Evolutionary conservation across 37 sponge, comb jelly and placozoan genomes (phyloP).

Genomic region (Diacarnus erythraeanus): DNA sequence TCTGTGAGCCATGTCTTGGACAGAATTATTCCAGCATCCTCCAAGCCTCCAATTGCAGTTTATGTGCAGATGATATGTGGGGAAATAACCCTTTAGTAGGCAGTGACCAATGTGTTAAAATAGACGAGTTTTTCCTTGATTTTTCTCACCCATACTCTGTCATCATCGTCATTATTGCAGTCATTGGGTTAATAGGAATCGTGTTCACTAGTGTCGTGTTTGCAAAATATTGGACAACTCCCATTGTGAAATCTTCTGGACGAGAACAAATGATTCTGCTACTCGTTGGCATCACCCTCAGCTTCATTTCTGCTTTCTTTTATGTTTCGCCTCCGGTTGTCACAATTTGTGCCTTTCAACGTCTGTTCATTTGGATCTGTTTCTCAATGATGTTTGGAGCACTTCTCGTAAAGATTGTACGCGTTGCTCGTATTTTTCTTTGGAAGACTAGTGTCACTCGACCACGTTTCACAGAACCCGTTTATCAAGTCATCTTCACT

Average conservation of each 20-base stretch:
- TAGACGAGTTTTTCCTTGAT: conserved; percentile 13
- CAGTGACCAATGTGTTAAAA: conserved; percentile 41
- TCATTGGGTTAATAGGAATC: conserved; percentile 40
- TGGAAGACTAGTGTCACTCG: neutral
- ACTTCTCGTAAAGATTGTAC: conserved; percentile 76
- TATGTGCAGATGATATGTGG: conserved; percentile 61
- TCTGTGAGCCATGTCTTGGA: conserved; percentile 66
- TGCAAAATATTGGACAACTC: conserved; percentile 46
- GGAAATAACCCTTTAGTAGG: conserved; percentile 65
- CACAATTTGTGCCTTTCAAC: conserved; percentile 59
- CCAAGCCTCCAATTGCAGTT: conserved; percentile 22
- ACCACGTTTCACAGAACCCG: conserved; percentile 60
- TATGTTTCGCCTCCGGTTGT: conserved; percentile 42
- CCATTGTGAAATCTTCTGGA: conserved; percentile 82
- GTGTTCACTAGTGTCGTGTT: conserved; percentile 26
- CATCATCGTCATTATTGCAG: conserved; percentile 39
- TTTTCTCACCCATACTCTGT: conserved; percentile 47
- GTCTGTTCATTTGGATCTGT: conserved; percentile 60
- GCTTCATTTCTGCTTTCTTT: conserved; percentile 51
- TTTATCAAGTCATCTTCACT: conserved; percentile 71
- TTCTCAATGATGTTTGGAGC: conserved; percentile 74
- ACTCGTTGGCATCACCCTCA: conserved; percentile 58
- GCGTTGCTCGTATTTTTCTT: conserved; percentile 77
- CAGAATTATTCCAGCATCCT: conserved; percentile 35
- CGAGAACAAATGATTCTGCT: conserved; percentile 73